Evolutionary conservation across 2,797 vertebrate species (phyloP), one percentile per base, ranked within the genome.

Genomic region (Syngnathus acus): DNA sequence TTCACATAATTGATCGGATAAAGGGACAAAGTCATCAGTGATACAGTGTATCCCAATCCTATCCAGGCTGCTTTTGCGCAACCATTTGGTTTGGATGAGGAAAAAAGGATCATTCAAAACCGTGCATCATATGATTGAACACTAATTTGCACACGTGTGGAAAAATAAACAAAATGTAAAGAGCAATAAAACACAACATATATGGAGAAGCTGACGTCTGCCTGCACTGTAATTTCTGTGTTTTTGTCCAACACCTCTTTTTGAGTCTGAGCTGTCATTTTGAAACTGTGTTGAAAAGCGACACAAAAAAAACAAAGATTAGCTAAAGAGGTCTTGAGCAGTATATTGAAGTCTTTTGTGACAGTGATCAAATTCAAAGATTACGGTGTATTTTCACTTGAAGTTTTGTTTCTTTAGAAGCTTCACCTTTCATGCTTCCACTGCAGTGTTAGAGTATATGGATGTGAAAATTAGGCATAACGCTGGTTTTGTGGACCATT

Each of bases 1-100:
- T 69, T 78, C 58, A 59, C 69, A 62, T 42, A 47, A 32, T 11
- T 45, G 3, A 13, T 26, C 23, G 1, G 23, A 14, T 16, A 45
- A 13, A 13, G 43, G 43, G 0, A 45, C 13, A 4, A 14, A 13
- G 13, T 14, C 43, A 45, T 45, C 43, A 13, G 14, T 45, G 43
- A 4, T 40, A 40, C 10, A 13, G 43, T 45, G 3, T 45, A 13
- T 4, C 43, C 2, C 43, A 45, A 45, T 45, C 43, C 10, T 45
- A 13, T 45, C 13, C 43, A 45, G 13, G 43, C 2, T 45, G 10
- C 11, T 13, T 13, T 14, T 45, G 10, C 43, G 11, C 43, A 45
- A 11, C 43, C 43, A 4, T 4, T 16, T 45, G 13, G 43, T 45
- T 45, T 16, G 43, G 43, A 45, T 14, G 13, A 14, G 13, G 43